Conservation (phyloP, 2,113 vertebrate genomes). For the Pelecanoides urinatrix region DNA sequence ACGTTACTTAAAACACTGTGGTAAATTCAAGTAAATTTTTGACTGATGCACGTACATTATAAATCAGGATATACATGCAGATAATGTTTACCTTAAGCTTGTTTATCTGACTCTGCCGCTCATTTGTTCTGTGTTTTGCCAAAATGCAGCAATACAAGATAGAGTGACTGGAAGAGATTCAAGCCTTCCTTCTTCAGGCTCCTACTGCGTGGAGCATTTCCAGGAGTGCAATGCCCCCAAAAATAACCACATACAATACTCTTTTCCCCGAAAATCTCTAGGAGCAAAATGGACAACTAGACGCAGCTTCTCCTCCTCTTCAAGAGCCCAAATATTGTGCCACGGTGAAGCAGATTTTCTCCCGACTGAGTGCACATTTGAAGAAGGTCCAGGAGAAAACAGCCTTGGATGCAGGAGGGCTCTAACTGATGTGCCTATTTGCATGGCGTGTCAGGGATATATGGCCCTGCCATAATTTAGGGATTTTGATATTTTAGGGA, state of each 20-base stretch:
- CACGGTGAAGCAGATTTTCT: fast-evolving
- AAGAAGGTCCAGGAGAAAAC: not conserved
- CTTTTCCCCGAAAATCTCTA: not conserved
- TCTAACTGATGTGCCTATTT: fast-evolving
- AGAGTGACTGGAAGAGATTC: conserved; percentile 52
- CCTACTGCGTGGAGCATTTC: conserved; percentile 1
- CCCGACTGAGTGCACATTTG: fast-evolving
- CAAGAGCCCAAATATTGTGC: fast-evolving
- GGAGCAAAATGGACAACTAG: not conserved
- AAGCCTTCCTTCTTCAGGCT: conserved; percentile 54
- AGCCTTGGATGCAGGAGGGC: not conserved
- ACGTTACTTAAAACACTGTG: conserved; percentile 61
- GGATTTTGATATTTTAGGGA: not conserved
- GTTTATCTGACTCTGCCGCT: conserved; percentile 66
- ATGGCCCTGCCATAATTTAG: not conserved
- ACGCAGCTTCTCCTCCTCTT: not conserved
- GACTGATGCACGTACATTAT: conserved; percentile 28
- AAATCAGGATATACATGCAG: conserved; percentile 54
- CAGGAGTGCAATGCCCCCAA: not conserved
- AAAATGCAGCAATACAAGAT: conserved; percentile 20
- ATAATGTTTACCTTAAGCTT: conserved; percentile 72
- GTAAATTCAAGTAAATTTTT: conserved; percentile 57
- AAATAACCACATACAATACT: not conserved
- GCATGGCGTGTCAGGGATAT: fast-evolving
- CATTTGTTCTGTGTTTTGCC: conserved; percentile 43